Conservation (phyloP, 2,113 vertebrate species). For the Hypocryptadius cinnamomeus region DNA sequence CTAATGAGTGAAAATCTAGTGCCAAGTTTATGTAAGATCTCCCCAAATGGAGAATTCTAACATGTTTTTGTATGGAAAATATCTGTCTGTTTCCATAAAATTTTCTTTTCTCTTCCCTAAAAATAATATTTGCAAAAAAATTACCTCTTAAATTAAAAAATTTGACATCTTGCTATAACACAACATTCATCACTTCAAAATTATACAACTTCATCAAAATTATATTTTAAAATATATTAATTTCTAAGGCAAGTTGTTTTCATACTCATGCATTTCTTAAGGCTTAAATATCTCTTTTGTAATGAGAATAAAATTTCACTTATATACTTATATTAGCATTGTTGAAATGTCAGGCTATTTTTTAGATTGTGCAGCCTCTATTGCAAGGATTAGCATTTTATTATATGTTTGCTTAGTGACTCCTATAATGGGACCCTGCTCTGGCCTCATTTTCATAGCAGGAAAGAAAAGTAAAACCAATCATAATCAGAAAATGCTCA, state of each 20-base stretch:
- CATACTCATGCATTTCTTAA: neutral
- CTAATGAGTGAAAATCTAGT: neutral
- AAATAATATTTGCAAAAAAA: neutral
- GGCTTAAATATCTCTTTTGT: neutral
- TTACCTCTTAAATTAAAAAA: neutral
- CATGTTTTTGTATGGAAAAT: neutral
- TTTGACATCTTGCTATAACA: neutral
- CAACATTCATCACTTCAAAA: neutral
- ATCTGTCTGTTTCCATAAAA: neutral
- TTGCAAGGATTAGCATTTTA: neutral
- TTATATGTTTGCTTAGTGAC: neutral
- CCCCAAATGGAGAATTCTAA: neutral
- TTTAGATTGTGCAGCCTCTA: neutral
- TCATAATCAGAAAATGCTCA: neutral
- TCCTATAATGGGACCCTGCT: neutral
- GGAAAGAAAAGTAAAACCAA: neutral
- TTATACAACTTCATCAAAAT: neutral
- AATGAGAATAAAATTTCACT: neutral
- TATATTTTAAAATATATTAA: neutral
- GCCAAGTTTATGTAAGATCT: neutral
- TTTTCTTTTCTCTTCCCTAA: neutral
- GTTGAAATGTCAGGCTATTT: neutral
- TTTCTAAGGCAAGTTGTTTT: neutral
- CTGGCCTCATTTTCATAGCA: neutral
- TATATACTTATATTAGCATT: neutral